Conservation (phyloP, 2,888 invertebrate species). For the Polydrusus tereticollis region DNA sequence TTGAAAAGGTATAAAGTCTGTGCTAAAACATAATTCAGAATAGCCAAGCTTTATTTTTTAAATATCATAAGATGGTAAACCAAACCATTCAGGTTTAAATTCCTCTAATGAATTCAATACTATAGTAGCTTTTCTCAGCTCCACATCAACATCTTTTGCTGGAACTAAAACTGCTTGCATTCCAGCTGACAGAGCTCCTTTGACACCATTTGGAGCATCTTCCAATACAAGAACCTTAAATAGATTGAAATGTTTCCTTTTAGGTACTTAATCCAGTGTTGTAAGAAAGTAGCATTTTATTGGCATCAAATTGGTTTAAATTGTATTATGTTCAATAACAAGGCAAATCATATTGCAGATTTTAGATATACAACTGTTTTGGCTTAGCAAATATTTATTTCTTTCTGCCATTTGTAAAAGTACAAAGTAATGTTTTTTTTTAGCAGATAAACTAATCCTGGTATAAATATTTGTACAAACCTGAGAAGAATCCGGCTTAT, state of each 20-base stretch:
- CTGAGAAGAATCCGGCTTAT: conserved; percentile 66
- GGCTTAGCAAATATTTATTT: too few species aligned
- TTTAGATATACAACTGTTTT: too few species aligned
- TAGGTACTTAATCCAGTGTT: too few species aligned
- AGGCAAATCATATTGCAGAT: too few species aligned
- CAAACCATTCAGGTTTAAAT: conserved; percentile 89
- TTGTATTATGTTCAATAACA: too few species aligned
- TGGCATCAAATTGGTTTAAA: too few species aligned
- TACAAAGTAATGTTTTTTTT: too few species aligned
- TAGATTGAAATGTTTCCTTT: not conserved
- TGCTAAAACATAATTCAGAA: not conserved
- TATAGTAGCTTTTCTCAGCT: conserved; percentile 74
- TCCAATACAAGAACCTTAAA: conserved; percentile 84
- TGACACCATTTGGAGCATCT: conserved; percentile 92
- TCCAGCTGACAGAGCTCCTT: conserved; percentile 81
- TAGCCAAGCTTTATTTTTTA: not conserved
- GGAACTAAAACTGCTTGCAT: conserved; percentile 92
- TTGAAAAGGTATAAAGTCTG: not conserved
- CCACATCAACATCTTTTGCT: conserved; percentile 69
- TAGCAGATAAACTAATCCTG: not conserved
- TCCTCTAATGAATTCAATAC: conserved; percentile 81
- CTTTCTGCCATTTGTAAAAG: too few species aligned
- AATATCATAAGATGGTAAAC: conserved; percentile 75
- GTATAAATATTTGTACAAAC: not conserved
- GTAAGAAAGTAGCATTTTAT: too few species aligned